Evolutionary conservation across 1,140 invertebrate species (phyloP), one percentile per base, ranked within the genome.

Genomic region (Zaprionus tsacasi): DNA sequence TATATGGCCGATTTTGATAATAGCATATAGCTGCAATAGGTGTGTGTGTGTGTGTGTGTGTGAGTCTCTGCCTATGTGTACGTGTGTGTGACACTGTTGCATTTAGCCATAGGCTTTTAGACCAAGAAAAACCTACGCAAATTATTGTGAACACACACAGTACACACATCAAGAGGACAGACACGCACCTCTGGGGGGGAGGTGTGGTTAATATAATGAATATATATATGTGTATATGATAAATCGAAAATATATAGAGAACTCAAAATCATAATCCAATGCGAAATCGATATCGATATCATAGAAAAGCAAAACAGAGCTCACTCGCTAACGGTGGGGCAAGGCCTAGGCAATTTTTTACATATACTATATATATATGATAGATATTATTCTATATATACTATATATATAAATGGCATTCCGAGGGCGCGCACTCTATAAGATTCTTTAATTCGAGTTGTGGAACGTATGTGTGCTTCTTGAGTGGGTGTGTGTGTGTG

Each of bases 81-180:
- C n/a, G 12, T 15, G 40, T 17, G 52, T 50, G 69, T 27, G 15
- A 0, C 50, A 61, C 50, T 21, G 27, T 36, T 2, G n/a, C 25
- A 63, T 52, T 92, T 91, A 91, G 81, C 79, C 60, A 91, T 90
- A 92, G 90, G 87, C 86, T 92, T 92, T 92, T 91, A 83, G 54
- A 30, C 67, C 58, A 73, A 86, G 86, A 91, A 92, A 92, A 92
- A 88, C 81, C 91, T 92, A 92, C 76, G 91, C 79, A 91, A 92
- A 91, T 85, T 80, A 78, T 74, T 80, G 82, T 82, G 76, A 74
- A 45, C 58, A 61, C 66, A 72, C 12, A 56, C 10, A 25, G 27
- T 7, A 52, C 43, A 69, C 15, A 52, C 25, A 50, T 10, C 10
- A 3, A 35, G 21, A 35, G 33, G 1, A 33, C 25, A 15, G 13